Evolutionary conservation across 2,797 vertebrate species (phyloP).

Genomic region (Limnodromus scolopaceus): DNA sequence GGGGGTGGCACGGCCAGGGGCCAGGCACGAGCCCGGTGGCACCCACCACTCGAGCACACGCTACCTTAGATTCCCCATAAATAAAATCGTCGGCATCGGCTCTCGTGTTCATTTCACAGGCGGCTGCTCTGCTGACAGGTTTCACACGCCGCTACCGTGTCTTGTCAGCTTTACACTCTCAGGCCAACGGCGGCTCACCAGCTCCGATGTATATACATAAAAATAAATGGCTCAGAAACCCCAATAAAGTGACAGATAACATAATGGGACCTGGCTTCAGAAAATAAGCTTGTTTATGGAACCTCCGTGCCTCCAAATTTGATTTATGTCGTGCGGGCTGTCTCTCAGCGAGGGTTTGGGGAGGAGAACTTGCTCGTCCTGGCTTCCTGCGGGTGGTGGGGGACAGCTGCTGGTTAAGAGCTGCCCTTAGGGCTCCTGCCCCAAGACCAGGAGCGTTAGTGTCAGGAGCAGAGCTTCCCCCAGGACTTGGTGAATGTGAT

Average conservation of each 20-base stretch:
- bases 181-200: slow-evolving; percentile 57
- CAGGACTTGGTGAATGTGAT: background rate
- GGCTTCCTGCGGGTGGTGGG: rapidly evolving
- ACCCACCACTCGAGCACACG: background rate
- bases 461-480: rapidly evolving
- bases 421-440: background rate
- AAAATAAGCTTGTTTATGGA: slow-evolving; percentile 71
- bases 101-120: slow-evolving; percentile 85
- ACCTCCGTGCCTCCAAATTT: slow-evolving; percentile 39
- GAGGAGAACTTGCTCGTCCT: background rate
- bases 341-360: background rate
- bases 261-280: slow-evolving; percentile 48
- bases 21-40: rapidly evolving
- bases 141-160: slow-evolving; percentile 72
- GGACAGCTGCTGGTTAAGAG: background rate
- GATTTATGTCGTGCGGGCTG: background rate
- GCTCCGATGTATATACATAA: slow-evolving; percentile 68
- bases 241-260: slow-evolving; percentile 64
- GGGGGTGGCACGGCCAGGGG: background rate
- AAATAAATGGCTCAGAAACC: slow-evolving; percentile 76
- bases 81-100: slow-evolving; percentile 48
- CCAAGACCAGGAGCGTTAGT: background rate
- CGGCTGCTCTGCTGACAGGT: slow-evolving; percentile 80
- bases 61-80: slow-evolving; percentile 71
- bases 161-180: slow-evolving; percentile 78